phyloP scores from a whole-genome alignment of 2,888 invertebrate species.

The Conistra vaccinii region DNA sequence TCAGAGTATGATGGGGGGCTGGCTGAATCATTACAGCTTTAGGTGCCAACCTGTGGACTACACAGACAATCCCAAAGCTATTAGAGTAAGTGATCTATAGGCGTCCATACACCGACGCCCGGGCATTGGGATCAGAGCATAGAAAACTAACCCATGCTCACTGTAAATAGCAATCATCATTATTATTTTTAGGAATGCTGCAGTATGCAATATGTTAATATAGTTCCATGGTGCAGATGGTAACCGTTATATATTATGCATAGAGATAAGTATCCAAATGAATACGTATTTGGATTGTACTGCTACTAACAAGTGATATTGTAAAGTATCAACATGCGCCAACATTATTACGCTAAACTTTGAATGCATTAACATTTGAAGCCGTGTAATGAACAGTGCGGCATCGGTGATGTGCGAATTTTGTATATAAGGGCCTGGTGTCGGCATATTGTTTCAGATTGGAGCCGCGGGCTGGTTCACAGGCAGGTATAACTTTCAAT shows the following conservation, averaged over 20 bases:
- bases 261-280: slow-evolving; percentile 56
- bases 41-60: slow-evolving; percentile 98
- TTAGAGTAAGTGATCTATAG: slow-evolving; percentile 93
- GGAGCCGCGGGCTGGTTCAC: slow-evolving; percentile 98
- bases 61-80: slow-evolving; percentile 94
- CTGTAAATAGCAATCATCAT: slow-evolving; percentile 84
- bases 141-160: slow-evolving; percentile 82
- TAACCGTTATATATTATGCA: slow-evolving; percentile 56
- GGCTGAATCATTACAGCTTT: slow-evolving; percentile 97
- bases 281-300: slow-evolving; percentile 59
- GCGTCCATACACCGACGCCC: slow-evolving; percentile 63
- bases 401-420: slow-evolving; percentile 63
- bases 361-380: slow-evolving; percentile 63
- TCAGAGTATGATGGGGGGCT: slow-evolving; percentile 96
- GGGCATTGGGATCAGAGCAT: slow-evolving; percentile 68
- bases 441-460: slow-evolving; percentile 94
- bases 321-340: slow-evolving; percentile 53
- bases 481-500: slow-evolving; percentile 98
- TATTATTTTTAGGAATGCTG: slow-evolving; percentile 75
- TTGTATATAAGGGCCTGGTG: slow-evolving; percentile 83
- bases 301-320: slow-evolving; percentile 58
- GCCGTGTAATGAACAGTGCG: slow-evolving; percentile 45
- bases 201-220: slow-evolving; percentile 71
- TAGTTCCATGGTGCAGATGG: slow-evolving; percentile 66
- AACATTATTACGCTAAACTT: slow-evolving; percentile 62